Percentiles rank a stretch among this genome's conserved stretches.
Evolutionary conservation across 2,888 invertebrate species (phyloP).

Genomic region (Bembecia ichneumoniformis): DNA sequence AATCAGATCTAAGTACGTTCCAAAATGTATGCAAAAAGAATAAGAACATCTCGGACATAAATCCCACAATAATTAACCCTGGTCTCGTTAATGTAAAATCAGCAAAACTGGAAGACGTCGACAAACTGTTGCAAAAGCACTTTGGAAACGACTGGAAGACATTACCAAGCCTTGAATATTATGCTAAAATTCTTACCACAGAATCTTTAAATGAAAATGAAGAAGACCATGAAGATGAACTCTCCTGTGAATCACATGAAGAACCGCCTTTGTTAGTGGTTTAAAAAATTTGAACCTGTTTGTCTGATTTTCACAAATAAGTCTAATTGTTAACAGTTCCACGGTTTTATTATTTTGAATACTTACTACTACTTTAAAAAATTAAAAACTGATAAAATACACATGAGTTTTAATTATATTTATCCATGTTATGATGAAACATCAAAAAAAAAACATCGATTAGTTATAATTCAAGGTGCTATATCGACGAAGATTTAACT

Average conservation of each 20-base stretch:
- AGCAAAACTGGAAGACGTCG: slow-evolving; percentile 1
- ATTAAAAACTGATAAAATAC: slow-evolving; percentile 1
- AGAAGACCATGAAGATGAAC: background rate
- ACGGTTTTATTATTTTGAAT: background rate
- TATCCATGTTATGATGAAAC: too few species aligned
- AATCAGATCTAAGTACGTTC: background rate
- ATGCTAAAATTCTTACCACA: background rate
- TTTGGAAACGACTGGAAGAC: slow-evolving; percentile 1
- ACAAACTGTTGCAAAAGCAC: background rate
- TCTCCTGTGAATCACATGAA: background rate
- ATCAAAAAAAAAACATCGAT: too few species aligned
- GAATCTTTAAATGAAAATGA: background rate
- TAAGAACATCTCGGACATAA: background rate
- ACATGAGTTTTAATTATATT: slow-evolving; percentile 1
- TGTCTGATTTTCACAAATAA: slow-evolving; percentile 4
- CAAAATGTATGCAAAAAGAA: background rate
- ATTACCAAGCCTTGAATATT: background rate
- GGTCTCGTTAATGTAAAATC: background rate
- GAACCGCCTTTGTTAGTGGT: background rate
- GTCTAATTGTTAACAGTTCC: slow-evolving; percentile 2
- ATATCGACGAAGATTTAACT: too few species aligned
- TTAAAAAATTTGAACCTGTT: background rate
- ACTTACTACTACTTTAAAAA: slow-evolving; percentile 1
- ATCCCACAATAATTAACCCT: background rate
- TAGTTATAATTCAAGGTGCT: too few species aligned